Evolutionary conservation across 2,113 vertebrate species (phyloP), one percentile per base, ranked within the genome.

Genomic region (Pteruthius melanotis): DNA sequence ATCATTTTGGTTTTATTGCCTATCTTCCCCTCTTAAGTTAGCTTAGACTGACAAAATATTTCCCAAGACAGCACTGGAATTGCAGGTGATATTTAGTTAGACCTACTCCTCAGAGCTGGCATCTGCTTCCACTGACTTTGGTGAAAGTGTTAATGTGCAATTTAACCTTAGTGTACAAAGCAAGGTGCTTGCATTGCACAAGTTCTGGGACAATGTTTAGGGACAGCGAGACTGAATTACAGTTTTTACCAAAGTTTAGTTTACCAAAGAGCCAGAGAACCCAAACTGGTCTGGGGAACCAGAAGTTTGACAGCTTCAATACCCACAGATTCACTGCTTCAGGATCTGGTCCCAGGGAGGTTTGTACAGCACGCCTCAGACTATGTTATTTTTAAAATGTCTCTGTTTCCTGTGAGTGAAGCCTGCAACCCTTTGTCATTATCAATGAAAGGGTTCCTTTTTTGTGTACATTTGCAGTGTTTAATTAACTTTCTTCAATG

Each of bases 401-500:
- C 78, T 94, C 63, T 78, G 20, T 50, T 94, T 70, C 53, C 63
- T 50, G 9, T 60, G 37, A 92, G 71, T 52, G 83, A 91, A 86
- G 27, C 23, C 49, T 80, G 42, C 56, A 89, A 22, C 74, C 52
- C 93, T 70, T 80, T 75, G 71, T 56, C 83, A 90, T 83, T 65
- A 83, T 20, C 63, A 39, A 39, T 35, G 11, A 30, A 83, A 94
- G 28, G 2, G 21, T 23, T 86, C 19, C 65, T 61, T 82, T 60
- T 91, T 60, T 79, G 40, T 47, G 35, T 64, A 44, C 80, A 70
- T 96, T 97, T 96, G n/a, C 75, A 90, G 65, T 95, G 83, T 95
- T 97, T 95, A 97, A 98, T 97, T 97, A 97, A 91, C 91, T 96
- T 95, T 80, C 82, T 91, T 94, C 65, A 44, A 61, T 64, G 80